phyloP scores from a whole-genome alignment of 2,113 vertebrate genomes.

The Gila orcuttii region DNA sequence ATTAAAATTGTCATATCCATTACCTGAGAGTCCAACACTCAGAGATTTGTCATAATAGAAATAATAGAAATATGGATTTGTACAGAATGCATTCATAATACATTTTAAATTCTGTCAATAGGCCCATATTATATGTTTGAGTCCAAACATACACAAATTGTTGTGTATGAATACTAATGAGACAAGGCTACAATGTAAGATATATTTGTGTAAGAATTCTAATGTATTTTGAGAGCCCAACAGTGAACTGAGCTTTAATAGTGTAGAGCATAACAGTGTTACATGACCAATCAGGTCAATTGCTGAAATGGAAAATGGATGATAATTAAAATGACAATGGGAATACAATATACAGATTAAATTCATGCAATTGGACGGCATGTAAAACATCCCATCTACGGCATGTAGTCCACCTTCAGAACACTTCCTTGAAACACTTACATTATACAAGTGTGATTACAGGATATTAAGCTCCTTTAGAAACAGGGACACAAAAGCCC shows the following conservation, averaged over 20 bases:
- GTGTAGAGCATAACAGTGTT: background rate
- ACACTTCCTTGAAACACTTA: constrained; percentile 13
- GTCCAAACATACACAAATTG: background rate
- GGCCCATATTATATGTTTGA: background rate
- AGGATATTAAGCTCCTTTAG: constrained; percentile 28
- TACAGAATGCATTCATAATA: background rate
- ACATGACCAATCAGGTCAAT: background rate
- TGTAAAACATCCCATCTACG: constrained; percentile 10
- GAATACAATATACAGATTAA: background rate
- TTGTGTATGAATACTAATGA: background rate
- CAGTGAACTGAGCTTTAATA: constrained; percentile 9
- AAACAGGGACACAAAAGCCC: constrained; percentile 45
- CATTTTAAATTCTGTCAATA: background rate
- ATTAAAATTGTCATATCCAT: no score
- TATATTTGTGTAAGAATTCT: background rate
- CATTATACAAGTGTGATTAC: constrained; percentile 37
- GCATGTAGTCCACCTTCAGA: constrained; percentile 11
- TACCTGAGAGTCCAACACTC: no score
- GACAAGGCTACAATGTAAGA: background rate
- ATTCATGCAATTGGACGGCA: background rate
- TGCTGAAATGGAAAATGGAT: constrained; percentile 7
- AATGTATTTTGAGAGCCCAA: background rate
- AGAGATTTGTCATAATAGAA: no score
- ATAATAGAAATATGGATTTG: background rate
- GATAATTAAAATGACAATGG: constrained; percentile 7